Evolutionary conservation across 2,888 invertebrate genomes (phyloP), one percentile per base, ranked within the genome.

Genomic region (Catocala sponsa): DNA sequence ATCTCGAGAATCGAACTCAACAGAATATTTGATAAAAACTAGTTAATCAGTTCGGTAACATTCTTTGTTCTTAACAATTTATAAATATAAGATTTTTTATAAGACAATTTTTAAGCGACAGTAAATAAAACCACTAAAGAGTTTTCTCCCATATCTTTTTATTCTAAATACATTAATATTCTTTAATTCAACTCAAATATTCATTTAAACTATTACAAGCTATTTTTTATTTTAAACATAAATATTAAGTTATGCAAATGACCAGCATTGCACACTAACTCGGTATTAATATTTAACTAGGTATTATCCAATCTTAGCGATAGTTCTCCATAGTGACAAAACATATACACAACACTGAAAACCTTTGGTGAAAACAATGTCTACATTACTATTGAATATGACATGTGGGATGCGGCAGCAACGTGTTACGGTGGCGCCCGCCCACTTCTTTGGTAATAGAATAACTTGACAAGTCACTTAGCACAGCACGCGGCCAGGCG

Each of bases 91-190:
- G 25, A 25, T 25, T 25, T 25, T 25, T 1, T 2, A 25, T 25
- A 25, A 25, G 25, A 25, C 25, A 25, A 25, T 2, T 25, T 25
- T 25, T 25, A 25, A 25, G 25, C 25, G 25, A 25, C 32, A 48
- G 11, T 1, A 32, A n/a, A 81, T 80, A 65, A 86, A 81, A 86
- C 70, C 68, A 74, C 57, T 72, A 70, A 65, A 73, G 75, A 84
- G 72, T 86, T 89, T 90, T 89, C 89, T 91, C 91, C 92, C 92
- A 93, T 93, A 91, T 93, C 92, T 94, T 94, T 93, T 94, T 94
- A 94, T 92, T 94, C 94, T 94, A 94, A 93, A 94, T 94, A 94
- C 94, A 94, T 94, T 94, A 94, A 94, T 94, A 93, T 94, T 94
- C 88, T 92, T 91, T 92, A 92, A 91, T 91, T 91, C 93, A 94